phyloP scores from a whole-genome alignment of 2,888 invertebrate genomes.

The Limnephilus marmoratus region DNA sequence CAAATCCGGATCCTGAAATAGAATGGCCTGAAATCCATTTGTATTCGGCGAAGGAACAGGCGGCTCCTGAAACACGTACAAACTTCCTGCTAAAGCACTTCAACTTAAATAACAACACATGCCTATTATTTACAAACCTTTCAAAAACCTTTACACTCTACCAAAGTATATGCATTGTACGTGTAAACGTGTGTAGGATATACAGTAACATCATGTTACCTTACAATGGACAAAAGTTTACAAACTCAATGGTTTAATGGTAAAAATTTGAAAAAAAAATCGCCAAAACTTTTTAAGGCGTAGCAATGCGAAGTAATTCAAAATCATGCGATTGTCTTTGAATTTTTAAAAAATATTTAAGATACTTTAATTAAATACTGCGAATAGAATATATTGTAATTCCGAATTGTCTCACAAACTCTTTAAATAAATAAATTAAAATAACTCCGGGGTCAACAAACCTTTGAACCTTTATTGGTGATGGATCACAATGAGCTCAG shows the following conservation, averaged over 20 bases:
- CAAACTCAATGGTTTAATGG: background rate
- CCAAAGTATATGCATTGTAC: background rate
- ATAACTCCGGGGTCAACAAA: too few relatives aligned
- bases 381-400: too few relatives aligned
- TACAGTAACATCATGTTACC: background rate
- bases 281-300: too few relatives aligned
- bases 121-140: background rate
- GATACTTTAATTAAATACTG: too few relatives aligned
- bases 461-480: too few relatives aligned
- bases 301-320: too few relatives aligned
- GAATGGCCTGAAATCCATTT: background rate
- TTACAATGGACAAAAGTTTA: background rate
- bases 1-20: background rate
- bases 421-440: too few relatives aligned
- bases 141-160: background rate
- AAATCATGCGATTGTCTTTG: too few relatives aligned
- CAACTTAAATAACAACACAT: background rate
- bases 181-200: background rate
- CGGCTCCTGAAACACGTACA: background rate
- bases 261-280: background rate
- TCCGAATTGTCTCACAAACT: too few relatives aligned
- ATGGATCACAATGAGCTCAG: too few relatives aligned
- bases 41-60: background rate
- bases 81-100: background rate
- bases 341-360: too few relatives aligned